These are phyloP conservation scores for Theonella swinhoei DNA, from an alignment of 37 sponge, comb jelly and placozoan species.

Conservation along the genomic window DNA sequence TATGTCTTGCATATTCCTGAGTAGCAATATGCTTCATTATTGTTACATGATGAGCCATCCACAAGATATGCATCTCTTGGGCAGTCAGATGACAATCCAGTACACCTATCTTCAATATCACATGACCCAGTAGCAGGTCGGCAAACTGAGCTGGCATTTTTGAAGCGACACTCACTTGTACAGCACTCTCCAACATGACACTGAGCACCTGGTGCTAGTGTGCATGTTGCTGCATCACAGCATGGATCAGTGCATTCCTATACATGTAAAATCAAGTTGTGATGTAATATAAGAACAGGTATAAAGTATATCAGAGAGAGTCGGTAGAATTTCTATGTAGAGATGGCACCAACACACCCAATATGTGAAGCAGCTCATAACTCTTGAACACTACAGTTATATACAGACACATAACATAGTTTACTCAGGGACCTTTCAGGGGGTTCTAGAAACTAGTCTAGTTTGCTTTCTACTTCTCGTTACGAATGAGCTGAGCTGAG, in stretches of 20 bases:
- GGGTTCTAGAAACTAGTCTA: too few species aligned
- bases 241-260: conserved; percentile 73
- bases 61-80: conserved; percentile 20
- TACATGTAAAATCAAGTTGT: background rate
- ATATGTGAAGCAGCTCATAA: too few species aligned
- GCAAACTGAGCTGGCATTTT: conserved; percentile 2
- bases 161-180: conserved; percentile 27
- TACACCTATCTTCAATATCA: conserved; percentile 55
- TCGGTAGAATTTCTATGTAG: too few species aligned
- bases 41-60: conserved; percentile 37
- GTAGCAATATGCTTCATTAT: conserved; percentile 43
- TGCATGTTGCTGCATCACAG: conserved; percentile 78
- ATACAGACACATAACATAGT: too few species aligned
- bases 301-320: too few species aligned
- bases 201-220: conserved; percentile 50
- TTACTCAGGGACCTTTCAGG: too few species aligned
- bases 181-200: conserved; percentile 67
- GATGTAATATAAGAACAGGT: too few species aligned
- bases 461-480: too few species aligned
- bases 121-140: background rate
- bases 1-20: conserved; percentile 36
- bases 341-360: too few species aligned
- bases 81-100: conserved; percentile 45
- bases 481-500: too few species aligned
- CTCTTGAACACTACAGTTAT: too few species aligned